These are phyloP conservation scores for Otolemur crassicaudatus DNA, from an alignment of 2,797 vertebrate species.

Conservation along the genomic window DNA sequence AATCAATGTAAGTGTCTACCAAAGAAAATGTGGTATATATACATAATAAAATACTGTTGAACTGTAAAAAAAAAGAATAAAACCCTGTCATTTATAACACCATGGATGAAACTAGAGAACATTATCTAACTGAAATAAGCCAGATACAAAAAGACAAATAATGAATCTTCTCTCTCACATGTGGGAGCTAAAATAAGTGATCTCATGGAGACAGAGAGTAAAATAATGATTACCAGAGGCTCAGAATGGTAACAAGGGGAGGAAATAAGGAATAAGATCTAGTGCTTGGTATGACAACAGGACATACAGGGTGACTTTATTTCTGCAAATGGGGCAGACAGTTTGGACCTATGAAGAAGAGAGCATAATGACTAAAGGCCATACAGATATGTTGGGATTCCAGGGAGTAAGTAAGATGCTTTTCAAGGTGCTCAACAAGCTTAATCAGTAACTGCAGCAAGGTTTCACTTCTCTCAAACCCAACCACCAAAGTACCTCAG, in stretches of 20 bases:
- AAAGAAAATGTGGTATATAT: neutral
- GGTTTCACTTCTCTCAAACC: no score
- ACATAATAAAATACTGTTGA: neutral
- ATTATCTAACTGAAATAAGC: neutral
- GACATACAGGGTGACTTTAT: no score
- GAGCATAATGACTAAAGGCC: no score
- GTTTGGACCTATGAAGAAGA: no score
- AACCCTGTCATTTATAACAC: neutral
- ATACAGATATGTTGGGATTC: no score
- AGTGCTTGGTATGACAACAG: neutral
- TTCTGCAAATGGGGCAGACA: no score
- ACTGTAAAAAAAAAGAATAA: neutral
- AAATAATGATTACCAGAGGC: neutral
- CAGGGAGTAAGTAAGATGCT: no score
- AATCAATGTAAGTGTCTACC: neutral
- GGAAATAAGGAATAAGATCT: neutral
- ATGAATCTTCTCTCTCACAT: neutral
- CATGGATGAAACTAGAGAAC: neutral
- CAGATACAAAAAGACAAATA: neutral
- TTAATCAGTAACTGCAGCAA: no score
- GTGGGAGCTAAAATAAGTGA: no score
- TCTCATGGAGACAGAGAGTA: neutral
- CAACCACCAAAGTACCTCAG: no score
- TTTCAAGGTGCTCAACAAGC: no score
- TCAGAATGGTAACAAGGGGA: neutral